Conservation (phyloP, 2,888 invertebrate species). For the Drosophila leonis region DNA sequence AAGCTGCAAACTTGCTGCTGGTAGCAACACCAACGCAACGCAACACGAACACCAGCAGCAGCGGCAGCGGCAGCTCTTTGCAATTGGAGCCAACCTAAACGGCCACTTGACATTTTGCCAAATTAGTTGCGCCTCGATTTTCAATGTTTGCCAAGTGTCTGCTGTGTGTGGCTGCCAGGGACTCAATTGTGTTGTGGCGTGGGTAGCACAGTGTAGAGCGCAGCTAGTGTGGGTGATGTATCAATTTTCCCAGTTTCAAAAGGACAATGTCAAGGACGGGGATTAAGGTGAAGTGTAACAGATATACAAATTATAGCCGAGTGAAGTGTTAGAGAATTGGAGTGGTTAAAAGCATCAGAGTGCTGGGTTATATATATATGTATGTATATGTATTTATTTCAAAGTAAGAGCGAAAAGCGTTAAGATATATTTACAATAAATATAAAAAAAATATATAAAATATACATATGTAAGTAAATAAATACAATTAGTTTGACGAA, state of each 20-base stretch:
- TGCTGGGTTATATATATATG: background rate
- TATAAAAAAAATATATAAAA: background rate
- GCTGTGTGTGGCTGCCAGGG: conserved; percentile 15
- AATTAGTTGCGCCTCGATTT: conserved; percentile 76
- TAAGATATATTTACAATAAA: background rate
- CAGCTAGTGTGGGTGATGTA: conserved; percentile 33
- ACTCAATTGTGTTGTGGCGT: conserved; percentile 20
- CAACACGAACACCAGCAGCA: conserved; percentile 26
- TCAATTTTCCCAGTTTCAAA: conserved; percentile 39
- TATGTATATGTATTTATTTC: background rate
- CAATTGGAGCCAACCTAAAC: conserved; percentile 53
- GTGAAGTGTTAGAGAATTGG: background rate
- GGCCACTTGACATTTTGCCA: conserved; percentile 76
- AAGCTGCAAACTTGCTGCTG: conserved; percentile 34
- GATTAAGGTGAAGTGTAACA: conserved; percentile 19
- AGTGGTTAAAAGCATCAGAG: background rate
- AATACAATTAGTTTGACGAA: too few species aligned
- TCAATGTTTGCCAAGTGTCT: conserved; percentile 40
- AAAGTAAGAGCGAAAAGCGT: background rate
- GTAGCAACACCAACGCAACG: conserved; percentile 23
- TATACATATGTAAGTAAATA: background rate
- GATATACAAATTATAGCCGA: conserved; percentile 12
- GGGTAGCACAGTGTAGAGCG: conserved; percentile 25
- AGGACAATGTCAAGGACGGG: conserved; percentile 34
- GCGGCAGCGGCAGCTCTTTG: conserved; percentile 64